Evolutionary conservation across 2,888 invertebrate species (phyloP).

Genomic region (Corythucha ciliata): DNA sequence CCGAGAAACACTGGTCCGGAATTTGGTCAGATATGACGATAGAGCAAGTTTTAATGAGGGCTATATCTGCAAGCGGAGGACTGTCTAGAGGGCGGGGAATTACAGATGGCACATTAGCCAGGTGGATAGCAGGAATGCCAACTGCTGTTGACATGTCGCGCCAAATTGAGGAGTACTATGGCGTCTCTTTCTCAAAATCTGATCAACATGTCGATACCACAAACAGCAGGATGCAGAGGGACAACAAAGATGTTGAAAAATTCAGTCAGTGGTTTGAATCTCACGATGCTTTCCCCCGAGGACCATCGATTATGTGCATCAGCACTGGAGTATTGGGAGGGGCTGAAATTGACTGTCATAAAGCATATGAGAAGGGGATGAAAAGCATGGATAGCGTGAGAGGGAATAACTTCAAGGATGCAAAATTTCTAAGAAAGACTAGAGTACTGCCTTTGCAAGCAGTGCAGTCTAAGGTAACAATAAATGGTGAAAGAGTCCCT

Average conservation of each 20-base stretch:
- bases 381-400: slow-evolving; percentile 26
- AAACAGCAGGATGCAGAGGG: slow-evolving; percentile 35
- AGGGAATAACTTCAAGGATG: slow-evolving; percentile 18
- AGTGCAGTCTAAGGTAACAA: slow-evolving; percentile 29
- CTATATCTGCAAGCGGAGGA: slow-evolving; percentile 36
- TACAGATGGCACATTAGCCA: slow-evolving; percentile 29
- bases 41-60: too few species aligned
- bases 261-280: slow-evolving; percentile 33
- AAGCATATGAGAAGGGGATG: slow-evolving; percentile 36
- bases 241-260: slow-evolving; percentile 35
- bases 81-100: slow-evolving; percentile 36
- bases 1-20: slow-evolving; percentile 24
- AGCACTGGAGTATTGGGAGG: slow-evolving; percentile 37
- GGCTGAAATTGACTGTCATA: slow-evolving; percentile 37
- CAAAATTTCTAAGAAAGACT: slow-evolving; percentile 36
- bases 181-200: slow-evolving; percentile 5
- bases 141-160: slow-evolving; percentile 15
- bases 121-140: slow-evolving; percentile 23
- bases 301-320: slow-evolving; percentile 36
- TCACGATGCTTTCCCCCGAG: slow-evolving; percentile 37
- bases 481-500: slow-evolving; percentile 27
- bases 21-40: too few species aligned
- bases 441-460: slow-evolving; percentile 36
- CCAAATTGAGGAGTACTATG: slow-evolving; percentile 17
- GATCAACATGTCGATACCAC: slow-evolving; percentile 20